These are phyloP conservation scores for Anthopleura sola DNA, from an alignment of 64 coral and sea anemone genomes.

Conservation along the genomic window DNA sequence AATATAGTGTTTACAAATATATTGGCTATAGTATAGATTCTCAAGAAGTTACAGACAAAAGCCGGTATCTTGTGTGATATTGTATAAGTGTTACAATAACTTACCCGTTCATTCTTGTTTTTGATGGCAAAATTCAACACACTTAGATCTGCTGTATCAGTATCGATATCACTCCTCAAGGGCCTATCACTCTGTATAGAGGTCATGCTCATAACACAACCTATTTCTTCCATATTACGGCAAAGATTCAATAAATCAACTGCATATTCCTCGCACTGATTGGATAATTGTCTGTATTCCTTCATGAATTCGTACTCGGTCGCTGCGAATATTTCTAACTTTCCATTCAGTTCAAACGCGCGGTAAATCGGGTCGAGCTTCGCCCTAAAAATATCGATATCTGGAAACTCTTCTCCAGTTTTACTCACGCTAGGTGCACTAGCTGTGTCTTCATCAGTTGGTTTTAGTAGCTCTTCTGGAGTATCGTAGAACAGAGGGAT, in stretches of 20 bases:
- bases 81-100: not conserved
- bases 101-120: conserved; percentile 77
- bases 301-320: conserved; percentile 72
- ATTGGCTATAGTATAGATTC: too few relatives aligned
- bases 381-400: conserved; percentile 9
- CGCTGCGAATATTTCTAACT: conserved; percentile 54
- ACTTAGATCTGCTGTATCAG: conserved; percentile 41
- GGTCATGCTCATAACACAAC: conserved; percentile 63
- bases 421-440: not conserved
- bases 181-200: not conserved
- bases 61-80: not conserved
- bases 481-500: not conserved
- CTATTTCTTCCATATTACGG: conserved; percentile 70
- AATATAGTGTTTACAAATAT: too few relatives aligned
- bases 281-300: conserved; percentile 60
- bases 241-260: conserved; percentile 68
- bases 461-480: not conserved
- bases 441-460: not conserved
- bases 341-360: conserved; percentile 73
- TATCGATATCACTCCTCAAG: not conserved
- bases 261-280: conserved; percentile 70
- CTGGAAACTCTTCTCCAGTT: not conserved
- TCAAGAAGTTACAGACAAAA: too few relatives aligned
- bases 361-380: conserved; percentile 54
- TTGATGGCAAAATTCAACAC: conserved; percentile 78